phyloP scores from a whole-genome alignment of 2,888 invertebrate genomes.

The Epistrophe grossulariae region DNA sequence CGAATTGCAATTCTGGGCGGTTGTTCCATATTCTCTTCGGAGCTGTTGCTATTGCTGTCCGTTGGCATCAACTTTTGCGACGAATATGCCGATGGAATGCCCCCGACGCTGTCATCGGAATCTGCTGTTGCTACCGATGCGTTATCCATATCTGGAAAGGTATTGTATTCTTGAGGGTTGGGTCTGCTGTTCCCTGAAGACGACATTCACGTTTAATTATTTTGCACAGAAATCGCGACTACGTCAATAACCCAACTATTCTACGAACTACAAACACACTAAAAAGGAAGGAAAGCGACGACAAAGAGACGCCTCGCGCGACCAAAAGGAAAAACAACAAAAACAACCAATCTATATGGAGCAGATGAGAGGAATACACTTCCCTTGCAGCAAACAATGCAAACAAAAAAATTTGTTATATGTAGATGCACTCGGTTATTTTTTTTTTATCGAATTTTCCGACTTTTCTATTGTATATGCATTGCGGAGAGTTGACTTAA shows the following conservation, averaged over 20 bases:
- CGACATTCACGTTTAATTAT: slow-evolving; percentile 69
- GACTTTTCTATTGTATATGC: slow-evolving; percentile 20
- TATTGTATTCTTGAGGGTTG: slow-evolving; percentile 63
- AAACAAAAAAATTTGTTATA: background rate
- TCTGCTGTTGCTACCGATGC: slow-evolving; percentile 47
- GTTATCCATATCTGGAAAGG: slow-evolving; percentile 67
- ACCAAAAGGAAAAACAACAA: background rate
- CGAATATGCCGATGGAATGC: slow-evolving; percentile 82
- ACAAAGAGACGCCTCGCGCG: slow-evolving; percentile 24
- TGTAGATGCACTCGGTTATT: background rate
- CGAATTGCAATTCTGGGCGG: slow-evolving; percentile 33
- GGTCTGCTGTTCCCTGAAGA: slow-evolving; percentile 55
- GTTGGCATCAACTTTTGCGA: slow-evolving; percentile 82
- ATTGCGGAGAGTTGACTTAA: slow-evolving; percentile 1
- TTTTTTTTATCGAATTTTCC: slow-evolving; percentile 34
- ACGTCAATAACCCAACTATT: slow-evolving; percentile 2
- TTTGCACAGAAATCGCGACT: slow-evolving; percentile 19
- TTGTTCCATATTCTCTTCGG: slow-evolving; percentile 76
- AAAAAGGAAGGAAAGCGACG: background rate
- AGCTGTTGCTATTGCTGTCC: slow-evolving; percentile 81
- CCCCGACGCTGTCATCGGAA: slow-evolving; percentile 54
- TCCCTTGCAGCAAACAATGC: background rate
- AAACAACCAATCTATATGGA: background rate
- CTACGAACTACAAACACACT: background rate
- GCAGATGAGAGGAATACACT: slow-evolving; percentile 1